Evolutionary conservation across 2,888 invertebrate species (phyloP).

Genomic region (Aporophyla lueneburgensis): DNA sequence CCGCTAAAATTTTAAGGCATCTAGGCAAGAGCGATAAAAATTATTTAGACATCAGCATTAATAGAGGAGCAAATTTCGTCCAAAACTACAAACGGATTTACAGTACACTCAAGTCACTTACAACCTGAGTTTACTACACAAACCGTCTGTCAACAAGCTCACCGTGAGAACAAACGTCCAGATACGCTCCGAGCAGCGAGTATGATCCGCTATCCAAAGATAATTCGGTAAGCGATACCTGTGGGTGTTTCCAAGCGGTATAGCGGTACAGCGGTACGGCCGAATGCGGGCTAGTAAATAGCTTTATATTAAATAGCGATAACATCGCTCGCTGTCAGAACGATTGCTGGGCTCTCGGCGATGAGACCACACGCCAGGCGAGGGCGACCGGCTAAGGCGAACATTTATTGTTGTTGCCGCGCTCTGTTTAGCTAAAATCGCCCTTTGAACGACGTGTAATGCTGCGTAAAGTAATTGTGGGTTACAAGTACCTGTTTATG

Average conservation of each 20-base stretch:
- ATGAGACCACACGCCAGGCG: conserved; percentile 83
- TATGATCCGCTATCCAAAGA: conserved; percentile 54
- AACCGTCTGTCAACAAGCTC: conserved; percentile 19
- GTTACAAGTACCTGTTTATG: conserved; percentile 59
- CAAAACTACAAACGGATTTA: conserved; percentile 8
- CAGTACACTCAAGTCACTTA: conserved; percentile 20
- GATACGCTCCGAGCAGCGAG: conserved; percentile 43
- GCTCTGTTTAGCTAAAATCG: conserved; percentile 57
- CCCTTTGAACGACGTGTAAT: conserved; percentile 60
- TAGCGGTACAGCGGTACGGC: conserved; percentile 51
- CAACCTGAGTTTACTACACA: conserved; percentile 1
- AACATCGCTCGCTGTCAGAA: conserved; percentile 83
- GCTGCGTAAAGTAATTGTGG: conserved; percentile 63
- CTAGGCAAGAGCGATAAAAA: background rate
- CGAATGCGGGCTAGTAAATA: conserved; percentile 73
- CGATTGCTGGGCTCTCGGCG: conserved; percentile 77
- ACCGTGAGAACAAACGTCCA: conserved; percentile 58
- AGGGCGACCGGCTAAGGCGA: conserved; percentile 61
- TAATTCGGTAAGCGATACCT: conserved; percentile 62
- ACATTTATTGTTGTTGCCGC: conserved; percentile 63
- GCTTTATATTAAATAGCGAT: conserved; percentile 81
- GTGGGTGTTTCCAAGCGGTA: conserved; percentile 57
- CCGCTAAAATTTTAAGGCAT: background rate
- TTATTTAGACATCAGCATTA: background rate
- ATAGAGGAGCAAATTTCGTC: conserved; percentile 6